Percentiles rank a stretch among this genome's conserved stretches.
phyloP scores from a whole-genome alignment of 2,797 vertebrate species.

The Lutjanus argentimaculatus region DNA sequence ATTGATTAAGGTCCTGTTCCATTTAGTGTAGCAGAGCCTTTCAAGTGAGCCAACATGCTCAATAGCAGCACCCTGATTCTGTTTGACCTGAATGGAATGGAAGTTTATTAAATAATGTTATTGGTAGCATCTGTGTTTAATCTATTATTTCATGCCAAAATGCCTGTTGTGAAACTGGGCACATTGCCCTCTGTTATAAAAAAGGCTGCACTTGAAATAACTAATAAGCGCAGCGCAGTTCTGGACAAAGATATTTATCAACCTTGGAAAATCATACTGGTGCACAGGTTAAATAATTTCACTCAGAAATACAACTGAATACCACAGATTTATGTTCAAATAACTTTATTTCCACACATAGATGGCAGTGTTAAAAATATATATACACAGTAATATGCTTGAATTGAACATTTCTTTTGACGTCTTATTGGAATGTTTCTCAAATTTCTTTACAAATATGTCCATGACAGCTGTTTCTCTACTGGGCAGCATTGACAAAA shows the following conservation, averaged over 20 bases:
- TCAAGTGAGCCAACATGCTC: too few relatives aligned
- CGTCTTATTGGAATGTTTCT: conserved; percentile 71
- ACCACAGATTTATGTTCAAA: conserved; percentile 34
- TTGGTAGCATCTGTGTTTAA: too few relatives aligned
- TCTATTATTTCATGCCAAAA: too few relatives aligned
- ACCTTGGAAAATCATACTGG: not conserved
- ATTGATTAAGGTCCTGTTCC: too few relatives aligned
- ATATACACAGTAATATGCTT: conserved; percentile 39
- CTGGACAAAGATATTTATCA: not conserved
- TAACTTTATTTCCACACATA: conserved; percentile 65
- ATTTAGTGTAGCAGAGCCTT: too few relatives aligned
- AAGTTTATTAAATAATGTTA: too few relatives aligned
- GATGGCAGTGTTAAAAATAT: conserved; percentile 50
- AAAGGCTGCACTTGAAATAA: too few relatives aligned
- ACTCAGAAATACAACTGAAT: not conserved
- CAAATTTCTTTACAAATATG: conserved; percentile 48
- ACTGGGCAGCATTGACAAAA: conserved; percentile 11
- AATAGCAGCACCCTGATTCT: too few relatives aligned
- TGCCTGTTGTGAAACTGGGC: too few relatives aligned
- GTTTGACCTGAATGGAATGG: too few relatives aligned
- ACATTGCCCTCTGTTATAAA: too few relatives aligned
- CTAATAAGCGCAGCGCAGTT: not conserved
- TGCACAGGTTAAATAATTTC: not conserved
- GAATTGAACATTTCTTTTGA: conserved; percentile 45
- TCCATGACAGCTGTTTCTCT: conserved; percentile 25